phyloP scores from a whole-genome alignment of 2,888 invertebrate genomes.

The Drosophila longiperda region DNA sequence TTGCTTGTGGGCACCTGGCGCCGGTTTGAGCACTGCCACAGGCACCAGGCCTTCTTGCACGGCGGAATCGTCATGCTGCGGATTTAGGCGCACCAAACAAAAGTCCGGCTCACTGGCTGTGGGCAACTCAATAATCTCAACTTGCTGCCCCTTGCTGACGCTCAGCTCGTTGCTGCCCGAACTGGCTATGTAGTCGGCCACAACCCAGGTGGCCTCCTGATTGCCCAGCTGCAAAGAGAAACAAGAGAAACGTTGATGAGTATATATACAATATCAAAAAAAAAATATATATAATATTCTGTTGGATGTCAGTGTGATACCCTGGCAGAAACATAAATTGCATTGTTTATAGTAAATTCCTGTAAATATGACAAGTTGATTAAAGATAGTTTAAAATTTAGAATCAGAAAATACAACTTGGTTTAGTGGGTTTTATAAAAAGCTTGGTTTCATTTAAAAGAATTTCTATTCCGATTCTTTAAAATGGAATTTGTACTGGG shows the following conservation, averaged over 20 bases:
- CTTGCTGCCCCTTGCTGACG: conserved; percentile 96
- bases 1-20: conserved; percentile 86
- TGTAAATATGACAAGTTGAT: not conserved
- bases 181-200: conserved; percentile 93
- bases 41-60: conserved; percentile 93
- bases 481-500: not conserved
- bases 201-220: conserved; percentile 95
- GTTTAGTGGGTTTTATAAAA: fast-evolving
- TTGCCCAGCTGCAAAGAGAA: conserved; percentile 88
- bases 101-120: conserved; percentile 89
- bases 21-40: conserved; percentile 90
- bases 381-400: not conserved
- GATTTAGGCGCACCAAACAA: conserved; percentile 89
- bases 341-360: not conserved
- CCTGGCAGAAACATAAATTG: not conserved
- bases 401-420: not conserved
- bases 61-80: conserved; percentile 86
- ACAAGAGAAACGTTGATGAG: conserved; percentile 17
- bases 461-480: not conserved
- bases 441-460: not conserved
- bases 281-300: not conserved
- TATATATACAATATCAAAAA: conserved; percentile 18
- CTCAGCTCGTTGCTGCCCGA: conserved; percentile 91
- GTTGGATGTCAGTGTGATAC: not conserved
- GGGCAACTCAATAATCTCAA: conserved; percentile 93